Evolutionary conservation across 2,797 vertebrate genomes (phyloP).

Genomic region (Pseudocheirus occidentalis): DNA sequence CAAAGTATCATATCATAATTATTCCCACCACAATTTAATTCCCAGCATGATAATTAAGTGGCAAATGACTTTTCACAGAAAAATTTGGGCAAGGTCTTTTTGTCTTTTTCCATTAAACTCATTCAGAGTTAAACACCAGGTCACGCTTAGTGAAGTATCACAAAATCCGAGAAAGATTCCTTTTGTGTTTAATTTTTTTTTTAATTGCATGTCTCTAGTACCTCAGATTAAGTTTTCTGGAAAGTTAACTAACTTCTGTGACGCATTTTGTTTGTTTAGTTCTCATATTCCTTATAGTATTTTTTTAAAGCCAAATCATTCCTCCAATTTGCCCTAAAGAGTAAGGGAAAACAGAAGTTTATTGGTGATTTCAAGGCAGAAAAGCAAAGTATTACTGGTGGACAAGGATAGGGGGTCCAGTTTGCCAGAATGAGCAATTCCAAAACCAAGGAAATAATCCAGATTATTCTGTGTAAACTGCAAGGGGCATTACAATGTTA

Average conservation of each 20-base stretch:
- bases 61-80: slow-evolving; percentile 60
- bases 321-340: not conserved
- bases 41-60: slow-evolving; percentile 41
- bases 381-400: not conserved
- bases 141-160: slow-evolving; percentile 64
- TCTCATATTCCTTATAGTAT: not conserved
- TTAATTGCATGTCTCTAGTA: slow-evolving; percentile 60
- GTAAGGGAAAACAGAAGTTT: slow-evolving; percentile 32
- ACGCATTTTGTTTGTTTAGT: not conserved
- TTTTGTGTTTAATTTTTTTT: slow-evolving; percentile 31
- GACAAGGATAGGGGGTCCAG: not conserved
- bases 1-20: slow-evolving; percentile 32
- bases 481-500: not conserved
- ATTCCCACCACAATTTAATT: slow-evolving; percentile 54
- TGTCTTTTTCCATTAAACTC: slow-evolving; percentile 58
- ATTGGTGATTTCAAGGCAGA: slow-evolving; percentile 19
- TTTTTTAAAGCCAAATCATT: not conserved
- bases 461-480: not conserved
- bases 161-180: slow-evolving; percentile 44
- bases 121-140: slow-evolving; percentile 56
- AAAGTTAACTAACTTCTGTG: slow-evolving; percentile 48
- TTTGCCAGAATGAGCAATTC: not conserved
- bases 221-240: slow-evolving; percentile 63
- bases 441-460: not conserved
- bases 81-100: slow-evolving; percentile 66